Percentiles rank a stretch among this genome's conserved stretches.
Conservation (phyloP, 2,797 vertebrate species). For the Aselliscus stoliczkanus region DNA sequence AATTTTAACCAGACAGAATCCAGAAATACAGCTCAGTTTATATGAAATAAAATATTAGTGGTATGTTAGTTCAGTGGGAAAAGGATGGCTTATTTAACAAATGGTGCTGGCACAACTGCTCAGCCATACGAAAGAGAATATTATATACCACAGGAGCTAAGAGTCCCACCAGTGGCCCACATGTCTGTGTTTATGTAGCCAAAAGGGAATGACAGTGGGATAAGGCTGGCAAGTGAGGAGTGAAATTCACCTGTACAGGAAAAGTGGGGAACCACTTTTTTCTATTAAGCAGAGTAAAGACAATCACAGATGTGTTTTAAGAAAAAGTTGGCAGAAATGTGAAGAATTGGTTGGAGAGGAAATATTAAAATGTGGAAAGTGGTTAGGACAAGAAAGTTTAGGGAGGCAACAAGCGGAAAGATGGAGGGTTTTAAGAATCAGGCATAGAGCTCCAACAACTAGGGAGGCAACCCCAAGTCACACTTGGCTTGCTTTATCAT, state of each 20-base stretch:
- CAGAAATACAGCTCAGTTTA: background rate
- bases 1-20: background rate
- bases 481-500: fast-evolving
- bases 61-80: background rate
- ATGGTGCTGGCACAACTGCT: background rate
- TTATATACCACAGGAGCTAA: background rate
- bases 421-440: fast-evolving
- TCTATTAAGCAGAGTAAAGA: background rate
- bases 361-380: background rate
- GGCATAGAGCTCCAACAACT: fast-evolving
- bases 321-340: background rate
- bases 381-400: background rate
- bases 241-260: background rate
- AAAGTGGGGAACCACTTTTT: background rate
- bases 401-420: background rate
- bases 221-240: too few relatives aligned
- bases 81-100: background rate
- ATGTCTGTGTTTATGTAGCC: fast-evolving
- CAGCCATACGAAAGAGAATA: too few relatives aligned
- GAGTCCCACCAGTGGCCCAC: fast-evolving
- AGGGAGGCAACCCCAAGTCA: background rate
- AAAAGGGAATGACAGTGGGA: too few relatives aligned
- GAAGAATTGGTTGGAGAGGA: background rate
- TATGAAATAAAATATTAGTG: background rate
- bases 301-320: background rate